Conservation (phyloP, 2,113 vertebrate species). For the Ciconia stormi region DNA sequence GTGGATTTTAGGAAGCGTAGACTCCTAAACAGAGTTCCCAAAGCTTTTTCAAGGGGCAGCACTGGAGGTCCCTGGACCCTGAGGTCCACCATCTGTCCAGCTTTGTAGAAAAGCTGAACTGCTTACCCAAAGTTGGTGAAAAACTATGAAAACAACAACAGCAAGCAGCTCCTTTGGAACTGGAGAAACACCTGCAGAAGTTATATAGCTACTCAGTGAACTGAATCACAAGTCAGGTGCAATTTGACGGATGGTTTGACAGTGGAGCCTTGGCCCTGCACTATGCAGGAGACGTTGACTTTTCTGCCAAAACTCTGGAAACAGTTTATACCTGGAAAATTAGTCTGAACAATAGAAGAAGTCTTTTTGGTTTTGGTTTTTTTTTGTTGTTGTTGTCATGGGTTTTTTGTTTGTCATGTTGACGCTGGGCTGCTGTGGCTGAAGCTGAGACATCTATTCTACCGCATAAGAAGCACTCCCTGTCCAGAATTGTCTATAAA, state of each 20-base stretch:
- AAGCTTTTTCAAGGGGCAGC: not conserved
- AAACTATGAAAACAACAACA: not conserved
- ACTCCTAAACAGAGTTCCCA: not conserved
- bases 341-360: not conserved
- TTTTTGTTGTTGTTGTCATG: no score
- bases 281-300: not conserved
- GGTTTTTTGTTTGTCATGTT: not conserved
- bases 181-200: not conserved
- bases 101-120: not conserved
- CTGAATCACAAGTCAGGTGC: no score
- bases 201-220: not conserved
- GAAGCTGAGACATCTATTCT: no score
- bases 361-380: no score
- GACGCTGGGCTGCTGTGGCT: not conserved
- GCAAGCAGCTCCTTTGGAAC: not conserved
- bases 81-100: not conserved
- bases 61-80: not conserved
- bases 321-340: not conserved
- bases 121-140: no score
- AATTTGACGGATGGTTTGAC: not conserved
- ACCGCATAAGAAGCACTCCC: not conserved
- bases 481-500: not conserved
- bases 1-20: not conserved
- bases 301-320: not conserved
- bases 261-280: not conserved